Conservation (phyloP, 2,888 invertebrate genomes). For the Oscheius sp. region DNA sequence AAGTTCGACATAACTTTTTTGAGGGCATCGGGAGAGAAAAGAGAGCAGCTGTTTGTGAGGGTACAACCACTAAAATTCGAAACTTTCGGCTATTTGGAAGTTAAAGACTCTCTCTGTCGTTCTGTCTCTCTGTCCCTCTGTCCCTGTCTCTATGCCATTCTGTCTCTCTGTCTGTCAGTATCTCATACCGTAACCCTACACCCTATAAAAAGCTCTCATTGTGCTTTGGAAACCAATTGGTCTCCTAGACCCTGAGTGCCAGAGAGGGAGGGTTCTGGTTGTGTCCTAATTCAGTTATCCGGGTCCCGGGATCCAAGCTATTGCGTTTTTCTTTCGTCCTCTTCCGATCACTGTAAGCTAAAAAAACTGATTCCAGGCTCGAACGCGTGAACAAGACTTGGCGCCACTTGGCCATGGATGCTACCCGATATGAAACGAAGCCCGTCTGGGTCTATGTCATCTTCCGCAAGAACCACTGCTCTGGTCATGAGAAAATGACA, state of each 20-base stretch:
- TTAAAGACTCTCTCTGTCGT: too few species aligned
- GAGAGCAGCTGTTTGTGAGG: too few species aligned
- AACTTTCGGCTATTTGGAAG: too few species aligned
- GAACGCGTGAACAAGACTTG: constrained; percentile 45
- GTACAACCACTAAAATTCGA: too few species aligned
- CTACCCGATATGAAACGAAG: constrained; percentile 58
- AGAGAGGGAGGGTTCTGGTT: too few species aligned
- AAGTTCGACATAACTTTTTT: too few species aligned
- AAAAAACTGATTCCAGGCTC: constrained; percentile 33
- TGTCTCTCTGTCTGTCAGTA: too few species aligned
- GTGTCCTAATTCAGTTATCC: background rate
- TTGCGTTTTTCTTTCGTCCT: background rate
- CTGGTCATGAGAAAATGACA: constrained; percentile 71
- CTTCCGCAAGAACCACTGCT: constrained; percentile 71
- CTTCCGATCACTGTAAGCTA: background rate
- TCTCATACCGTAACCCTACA: background rate
- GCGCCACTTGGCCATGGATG: constrained; percentile 54
- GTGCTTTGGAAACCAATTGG: background rate
- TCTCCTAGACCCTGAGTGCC: background rate
- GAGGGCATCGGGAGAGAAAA: too few species aligned
- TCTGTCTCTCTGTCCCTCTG: too few species aligned
- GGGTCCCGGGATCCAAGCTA: background rate
- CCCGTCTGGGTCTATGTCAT: constrained; percentile 74
- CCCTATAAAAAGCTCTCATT: background rate
- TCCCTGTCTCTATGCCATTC: too few species aligned